Conservation (phyloP, 1,140 invertebrate genomes). For the Prorops nasuta region DNA sequence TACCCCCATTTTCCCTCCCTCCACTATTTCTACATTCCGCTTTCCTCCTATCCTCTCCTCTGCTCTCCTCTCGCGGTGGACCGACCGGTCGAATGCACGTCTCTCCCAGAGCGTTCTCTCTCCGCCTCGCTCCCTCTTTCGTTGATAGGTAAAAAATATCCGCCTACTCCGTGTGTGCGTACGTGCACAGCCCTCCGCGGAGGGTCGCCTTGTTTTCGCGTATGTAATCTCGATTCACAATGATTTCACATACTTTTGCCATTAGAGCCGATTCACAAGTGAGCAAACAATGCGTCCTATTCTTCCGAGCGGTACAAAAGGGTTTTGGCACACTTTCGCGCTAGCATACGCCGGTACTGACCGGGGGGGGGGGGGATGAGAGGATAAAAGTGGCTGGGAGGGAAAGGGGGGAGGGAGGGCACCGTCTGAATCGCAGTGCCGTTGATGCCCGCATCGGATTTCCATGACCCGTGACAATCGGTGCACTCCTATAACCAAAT, state of each 20-base stretch:
- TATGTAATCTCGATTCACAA: slow-evolving; percentile 54
- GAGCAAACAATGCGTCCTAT: slow-evolving; percentile 49
- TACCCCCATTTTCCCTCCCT: slow-evolving; percentile 12
- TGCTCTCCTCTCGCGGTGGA: slow-evolving; percentile 1
- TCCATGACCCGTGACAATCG: slow-evolving; percentile 35
- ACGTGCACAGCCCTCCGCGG: slow-evolving; percentile 8
- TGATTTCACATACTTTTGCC: slow-evolving; percentile 56
- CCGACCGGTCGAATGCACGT: slow-evolving; percentile 38
- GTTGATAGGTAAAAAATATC: slow-evolving; percentile 48
- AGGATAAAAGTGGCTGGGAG: slow-evolving; percentile 1
- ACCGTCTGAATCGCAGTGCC: slow-evolving; percentile 33
- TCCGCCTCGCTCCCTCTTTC: slow-evolving; percentile 19
- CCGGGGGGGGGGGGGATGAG: neutral
- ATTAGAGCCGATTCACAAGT: slow-evolving; percentile 52
- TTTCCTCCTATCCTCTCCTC: neutral
- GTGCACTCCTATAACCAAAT: no score
- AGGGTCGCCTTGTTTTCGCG: slow-evolving; percentile 44
- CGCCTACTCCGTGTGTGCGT: slow-evolving; percentile 25
- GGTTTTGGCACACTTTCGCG: slow-evolving; percentile 45
- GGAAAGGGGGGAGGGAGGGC: slow-evolving; percentile 21
- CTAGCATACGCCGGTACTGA: no score
- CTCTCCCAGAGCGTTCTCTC: slow-evolving; percentile 40
- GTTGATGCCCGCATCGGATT: slow-evolving; percentile 35
- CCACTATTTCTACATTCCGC: slow-evolving; percentile 8
- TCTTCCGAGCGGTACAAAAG: slow-evolving; percentile 43